Evolutionary conservation across 2,113 vertebrate genomes (phyloP), one percentile per base, ranked within the genome.

Genomic region (Anoura caudifer): DNA sequence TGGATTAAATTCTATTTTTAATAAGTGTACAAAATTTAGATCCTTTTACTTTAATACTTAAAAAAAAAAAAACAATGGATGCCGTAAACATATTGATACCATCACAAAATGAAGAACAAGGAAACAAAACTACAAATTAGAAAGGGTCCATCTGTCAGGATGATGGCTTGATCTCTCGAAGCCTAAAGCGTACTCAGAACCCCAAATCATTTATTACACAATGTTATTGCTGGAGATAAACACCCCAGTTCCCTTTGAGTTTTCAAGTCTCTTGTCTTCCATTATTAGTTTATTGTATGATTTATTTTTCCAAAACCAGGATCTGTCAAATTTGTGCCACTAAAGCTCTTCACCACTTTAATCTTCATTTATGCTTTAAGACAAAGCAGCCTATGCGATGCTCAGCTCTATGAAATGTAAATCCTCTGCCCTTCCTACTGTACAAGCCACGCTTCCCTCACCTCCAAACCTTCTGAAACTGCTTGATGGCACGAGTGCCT

Each of bases 271-370:
- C 54, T 95, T 93, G 26, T 91, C 67, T 92, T 65, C 67, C 56
- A 54, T 96, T 96, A 95, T 94, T 86, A 96, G 87, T 95, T 96
- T 92, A 92, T 96, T 33, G 86, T 93, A 59, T 83, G 77, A 93
- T 81, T 92, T 92, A 86, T 90, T 95, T 89, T 94, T 22, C 20
- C 79, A 54, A 90, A 90, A 13, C 72, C 92, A 81, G 24, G 4
- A 76, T 79, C 82, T 93, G 77, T 95, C 69, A 96, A 63, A 82
- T 87, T 15, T 70, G n/a, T 94, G 59, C 33, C 56, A 65, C 54
- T 86, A 75, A 88, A 52, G 90, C 31, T 69, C 45, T 90, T 90
- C 70, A 28, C 22, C 15, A 17, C 75, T 97, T 97, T 96, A 85
- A 97, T 94, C 87, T 94, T 73, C 87, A 43, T 41, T 97, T 95